Percentiles rank a stretch among this genome's conserved stretches.
Conservation (phyloP, 2,888 invertebrate species). For the Megastigmus dorsalis region DNA sequence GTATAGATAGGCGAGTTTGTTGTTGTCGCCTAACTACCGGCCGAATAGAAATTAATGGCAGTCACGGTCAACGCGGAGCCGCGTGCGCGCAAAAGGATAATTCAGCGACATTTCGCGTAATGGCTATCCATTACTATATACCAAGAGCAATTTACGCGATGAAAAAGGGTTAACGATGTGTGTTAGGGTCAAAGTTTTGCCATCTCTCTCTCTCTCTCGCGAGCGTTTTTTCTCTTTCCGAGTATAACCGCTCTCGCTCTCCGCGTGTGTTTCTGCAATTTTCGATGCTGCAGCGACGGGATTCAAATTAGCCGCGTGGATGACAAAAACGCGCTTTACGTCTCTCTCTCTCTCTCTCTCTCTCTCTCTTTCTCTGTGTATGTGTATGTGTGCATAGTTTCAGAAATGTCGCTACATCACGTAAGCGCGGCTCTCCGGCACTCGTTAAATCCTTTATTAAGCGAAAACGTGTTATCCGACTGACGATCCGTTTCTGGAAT, state of each 20-base stretch:
- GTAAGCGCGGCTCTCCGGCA: background rate
- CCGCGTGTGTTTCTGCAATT: background rate
- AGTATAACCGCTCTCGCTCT: too few relatives aligned
- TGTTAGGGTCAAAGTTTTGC: background rate
- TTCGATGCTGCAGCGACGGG: background rate
- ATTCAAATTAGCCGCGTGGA: constrained; percentile 12
- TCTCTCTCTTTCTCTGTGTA: too few relatives aligned
- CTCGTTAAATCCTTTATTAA: constrained; percentile 16
- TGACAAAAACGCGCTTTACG: background rate
- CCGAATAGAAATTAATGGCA: too few relatives aligned
- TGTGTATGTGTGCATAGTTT: too few relatives aligned
- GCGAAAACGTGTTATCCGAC: background rate
- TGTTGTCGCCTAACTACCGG: too few relatives aligned
- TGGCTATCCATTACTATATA: constrained; percentile 6
- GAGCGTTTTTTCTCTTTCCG: background rate
- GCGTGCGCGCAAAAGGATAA: too few relatives aligned
- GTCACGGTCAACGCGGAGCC: too few relatives aligned
- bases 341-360: too few relatives aligned
- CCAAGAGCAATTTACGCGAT: background rate
- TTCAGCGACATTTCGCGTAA: background rate
- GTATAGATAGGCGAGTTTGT: too few relatives aligned
- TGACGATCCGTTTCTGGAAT: background rate
- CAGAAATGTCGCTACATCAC: constrained; percentile 28
- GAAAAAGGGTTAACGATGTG: background rate
- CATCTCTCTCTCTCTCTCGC: too few relatives aligned